Conservation (phyloP, 92 coral and sea anemone species). For the Phenganax subtilis region DNA sequence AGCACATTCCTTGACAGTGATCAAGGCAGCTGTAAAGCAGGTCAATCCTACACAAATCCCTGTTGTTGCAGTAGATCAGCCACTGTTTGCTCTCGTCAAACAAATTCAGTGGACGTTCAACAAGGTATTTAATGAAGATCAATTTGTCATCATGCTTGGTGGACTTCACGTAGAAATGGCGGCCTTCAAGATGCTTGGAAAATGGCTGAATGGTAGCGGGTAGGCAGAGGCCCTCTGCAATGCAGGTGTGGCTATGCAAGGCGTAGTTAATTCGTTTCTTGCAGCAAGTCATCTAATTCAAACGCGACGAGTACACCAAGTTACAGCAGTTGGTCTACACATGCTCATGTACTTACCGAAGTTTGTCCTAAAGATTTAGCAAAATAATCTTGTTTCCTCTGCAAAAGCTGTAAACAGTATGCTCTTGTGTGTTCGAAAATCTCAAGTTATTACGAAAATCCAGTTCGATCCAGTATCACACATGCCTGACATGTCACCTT, state of each 20-base stretch:
- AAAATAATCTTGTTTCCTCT: too few species aligned
- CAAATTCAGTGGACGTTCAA: constrained; percentile 48
- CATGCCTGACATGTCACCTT: too few species aligned
- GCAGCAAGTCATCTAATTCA: constrained; percentile 42
- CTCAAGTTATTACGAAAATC: too few species aligned
- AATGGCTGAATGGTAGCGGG: constrained; percentile 44
- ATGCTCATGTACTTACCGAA: not conserved
- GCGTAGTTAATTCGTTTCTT: constrained; percentile 29
- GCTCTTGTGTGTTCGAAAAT: too few species aligned
- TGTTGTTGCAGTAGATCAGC: constrained; percentile 45
- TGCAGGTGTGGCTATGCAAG: constrained; percentile 32
- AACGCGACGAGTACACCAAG: constrained; percentile 56
- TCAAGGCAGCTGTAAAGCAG: constrained; percentile 25
- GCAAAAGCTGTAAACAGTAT: too few species aligned
- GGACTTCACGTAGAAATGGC: constrained; percentile 53
- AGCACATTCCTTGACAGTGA: constrained; percentile 49
- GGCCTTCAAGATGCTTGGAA: constrained; percentile 43
- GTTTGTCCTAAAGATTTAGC: too few species aligned
- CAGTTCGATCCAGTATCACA: too few species aligned
- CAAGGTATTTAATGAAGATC: constrained; percentile 34
- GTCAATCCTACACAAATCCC: constrained; percentile 52
- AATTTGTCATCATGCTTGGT: constrained; percentile 38
- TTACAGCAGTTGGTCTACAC: constrained; percentile 42
- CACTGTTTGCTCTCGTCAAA: constrained; percentile 53
- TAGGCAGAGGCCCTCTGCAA: constrained; percentile 44